These are phyloP conservation scores for Rhombomys opimus DNA, from an alignment of 2,113 vertebrate species.

Conservation along the genomic window DNA sequence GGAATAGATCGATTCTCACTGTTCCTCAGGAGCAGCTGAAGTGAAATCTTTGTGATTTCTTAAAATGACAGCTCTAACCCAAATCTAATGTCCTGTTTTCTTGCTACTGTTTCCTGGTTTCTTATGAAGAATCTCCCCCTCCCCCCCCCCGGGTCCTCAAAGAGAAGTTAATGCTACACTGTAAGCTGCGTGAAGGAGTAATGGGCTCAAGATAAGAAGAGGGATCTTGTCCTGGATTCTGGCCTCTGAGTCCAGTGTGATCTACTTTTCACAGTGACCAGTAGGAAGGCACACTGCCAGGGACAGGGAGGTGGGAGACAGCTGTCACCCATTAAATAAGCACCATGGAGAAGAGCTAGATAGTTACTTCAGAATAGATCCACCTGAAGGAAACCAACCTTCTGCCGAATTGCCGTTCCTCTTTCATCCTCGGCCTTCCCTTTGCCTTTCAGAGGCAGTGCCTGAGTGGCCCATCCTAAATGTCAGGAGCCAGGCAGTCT, in stretches of 20 bases:
- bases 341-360: conserved; percentile 67
- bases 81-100: conserved; percentile 50
- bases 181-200: conserved; percentile 79
- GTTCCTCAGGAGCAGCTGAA: neutral
- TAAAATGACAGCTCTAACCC: conserved; percentile 44
- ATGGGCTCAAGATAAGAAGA: conserved; percentile 54
- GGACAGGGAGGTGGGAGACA: conserved; percentile 63
- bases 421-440: conserved; percentile 1
- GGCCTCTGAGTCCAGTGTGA: conserved; percentile 81
- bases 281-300: conserved; percentile 72
- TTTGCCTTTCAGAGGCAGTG: neutral
- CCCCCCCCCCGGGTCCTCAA: conserved; percentile 12
- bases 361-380: conserved; percentile 59
- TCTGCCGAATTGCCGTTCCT: conserved; percentile 15
- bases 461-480: neutral
- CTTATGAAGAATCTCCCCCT: conserved; percentile 4
- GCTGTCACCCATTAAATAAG: conserved; percentile 71
- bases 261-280: conserved; percentile 81
- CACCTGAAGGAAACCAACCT: conserved; percentile 45
- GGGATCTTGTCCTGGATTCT: conserved; percentile 70
- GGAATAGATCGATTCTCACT: neutral
- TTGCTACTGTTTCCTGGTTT: conserved; percentile 46
- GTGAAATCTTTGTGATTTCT: conserved; percentile 3
- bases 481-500: neutral
- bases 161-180: conserved; percentile 75